Conservation (phyloP, 2,797 vertebrate genomes). For the Lacerta agilis region DNA sequence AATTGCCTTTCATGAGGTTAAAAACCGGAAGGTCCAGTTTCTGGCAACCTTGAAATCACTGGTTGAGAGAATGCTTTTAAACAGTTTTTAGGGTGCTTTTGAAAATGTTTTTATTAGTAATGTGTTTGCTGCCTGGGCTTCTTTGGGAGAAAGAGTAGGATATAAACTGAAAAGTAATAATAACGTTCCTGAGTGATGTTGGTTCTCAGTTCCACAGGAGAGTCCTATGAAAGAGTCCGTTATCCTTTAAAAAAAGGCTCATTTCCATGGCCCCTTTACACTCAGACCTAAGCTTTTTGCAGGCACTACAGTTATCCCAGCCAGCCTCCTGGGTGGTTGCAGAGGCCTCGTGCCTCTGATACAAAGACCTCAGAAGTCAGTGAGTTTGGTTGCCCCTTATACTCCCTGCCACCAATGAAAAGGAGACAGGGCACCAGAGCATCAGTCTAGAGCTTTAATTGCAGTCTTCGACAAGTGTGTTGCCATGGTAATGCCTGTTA, state of each 20-base stretch:
- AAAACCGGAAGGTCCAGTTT: too few species aligned
- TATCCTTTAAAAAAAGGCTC: background rate
- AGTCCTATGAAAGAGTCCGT: background rate
- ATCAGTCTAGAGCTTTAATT: too few species aligned
- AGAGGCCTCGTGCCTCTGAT: background rate
- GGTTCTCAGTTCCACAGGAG: background rate
- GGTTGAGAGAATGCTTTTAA: too few species aligned
- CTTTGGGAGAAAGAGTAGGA: too few species aligned
- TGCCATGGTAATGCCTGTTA: constrained; percentile 19
- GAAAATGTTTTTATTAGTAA: too few species aligned
- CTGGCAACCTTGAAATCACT: too few species aligned
- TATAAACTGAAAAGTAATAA: too few species aligned
- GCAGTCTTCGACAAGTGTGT: background rate
- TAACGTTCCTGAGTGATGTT: too few species aligned
- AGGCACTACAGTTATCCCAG: background rate
- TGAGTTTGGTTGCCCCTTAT: background rate
- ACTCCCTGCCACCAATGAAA: background rate
- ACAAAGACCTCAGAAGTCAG: background rate
- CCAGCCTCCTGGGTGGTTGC: background rate
- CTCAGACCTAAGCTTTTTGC: background rate
- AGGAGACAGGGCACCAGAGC: background rate
- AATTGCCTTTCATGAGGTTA: too few species aligned
- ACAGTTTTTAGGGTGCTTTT: too few species aligned
- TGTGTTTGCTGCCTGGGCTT: too few species aligned
- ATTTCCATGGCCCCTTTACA: background rate